These are phyloP conservation scores for Drosophila paulistorum DNA, from an alignment of 1,140 invertebrate genomes.

Conservation along the genomic window DNA sequence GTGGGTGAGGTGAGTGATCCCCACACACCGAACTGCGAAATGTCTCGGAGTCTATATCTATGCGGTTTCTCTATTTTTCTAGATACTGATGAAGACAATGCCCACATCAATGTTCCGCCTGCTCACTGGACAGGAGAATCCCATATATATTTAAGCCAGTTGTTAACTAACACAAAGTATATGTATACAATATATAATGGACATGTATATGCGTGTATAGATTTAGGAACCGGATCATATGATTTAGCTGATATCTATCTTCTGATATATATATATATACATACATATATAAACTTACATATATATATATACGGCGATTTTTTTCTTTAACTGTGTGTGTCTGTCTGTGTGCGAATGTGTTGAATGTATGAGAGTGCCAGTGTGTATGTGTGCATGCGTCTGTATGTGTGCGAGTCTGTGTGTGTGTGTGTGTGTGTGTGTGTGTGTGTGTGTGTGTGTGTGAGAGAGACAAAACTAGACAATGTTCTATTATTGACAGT, in stretches of 20 bases:
- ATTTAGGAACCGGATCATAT: conserved; percentile 46
- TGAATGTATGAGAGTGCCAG: neutral
- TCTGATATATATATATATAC: no score
- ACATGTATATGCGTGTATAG: conserved; percentile 63
- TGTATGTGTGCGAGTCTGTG: neutral
- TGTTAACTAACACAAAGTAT: conserved; percentile 63
- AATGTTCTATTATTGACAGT: conserved; percentile 39
- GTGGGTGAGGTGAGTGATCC: conserved; percentile 94
- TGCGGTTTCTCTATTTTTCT: conserved; percentile 31
- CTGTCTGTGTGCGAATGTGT: conserved; percentile 26
- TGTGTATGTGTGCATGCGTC: conserved; percentile 34
- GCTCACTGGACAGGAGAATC: conserved; percentile 99
- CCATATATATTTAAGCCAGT: conserved; percentile 95
- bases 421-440: neutral
- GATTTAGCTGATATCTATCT: conserved; percentile 49
- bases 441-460: conserved; percentile 25
- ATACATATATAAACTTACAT: conserved; percentile 23
- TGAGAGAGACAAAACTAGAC: conserved; percentile 40
- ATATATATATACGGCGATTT: conserved; percentile 41
- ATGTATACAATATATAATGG: conserved; percentile 28
- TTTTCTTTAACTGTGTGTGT: conserved; percentile 34
- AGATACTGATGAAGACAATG: conserved; percentile 99
- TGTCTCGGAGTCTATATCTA: no score
- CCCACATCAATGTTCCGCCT: conserved; percentile 99
- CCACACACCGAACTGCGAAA: rapidly evolving